Evolutionary conservation across 2,888 invertebrate species (phyloP).

Genomic region (Cryptocephalus moraei): DNA sequence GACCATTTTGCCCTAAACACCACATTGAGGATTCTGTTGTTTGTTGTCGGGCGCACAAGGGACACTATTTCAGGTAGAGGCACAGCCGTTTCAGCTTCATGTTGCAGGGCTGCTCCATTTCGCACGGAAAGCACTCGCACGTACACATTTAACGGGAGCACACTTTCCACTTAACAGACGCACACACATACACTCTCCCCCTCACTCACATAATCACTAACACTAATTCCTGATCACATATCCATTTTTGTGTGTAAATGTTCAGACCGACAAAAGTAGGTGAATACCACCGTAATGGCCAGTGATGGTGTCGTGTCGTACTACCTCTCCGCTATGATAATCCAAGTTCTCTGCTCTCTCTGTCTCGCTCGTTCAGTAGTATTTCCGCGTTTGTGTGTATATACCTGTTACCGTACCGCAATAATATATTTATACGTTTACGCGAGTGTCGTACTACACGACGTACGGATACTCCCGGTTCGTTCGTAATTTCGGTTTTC

Average conservation of each 20-base stretch:
- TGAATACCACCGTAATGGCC: neutral
- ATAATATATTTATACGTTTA: no score
- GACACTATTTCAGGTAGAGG: constrained; percentile 34
- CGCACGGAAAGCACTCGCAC: neutral
- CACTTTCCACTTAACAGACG: neutral
- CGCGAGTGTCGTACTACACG: no score
- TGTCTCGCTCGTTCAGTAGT: no score
- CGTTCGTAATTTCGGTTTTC: no score
- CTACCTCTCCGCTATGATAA: neutral
- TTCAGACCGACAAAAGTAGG: neutral
- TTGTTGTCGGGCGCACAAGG: constrained; percentile 37
- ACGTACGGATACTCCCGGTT: no score
- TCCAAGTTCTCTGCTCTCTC: no score
- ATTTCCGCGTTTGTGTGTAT: no score
- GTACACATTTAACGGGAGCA: neutral
- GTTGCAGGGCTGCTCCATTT: constrained; percentile 3
- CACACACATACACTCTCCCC: no score
- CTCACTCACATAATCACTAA: no score
- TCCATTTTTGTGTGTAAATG: no score
- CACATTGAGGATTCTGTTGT: constrained; percentile 72
- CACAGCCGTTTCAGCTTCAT: constrained; percentile 33
- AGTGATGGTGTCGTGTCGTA: neutral
- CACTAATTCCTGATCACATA: no score
- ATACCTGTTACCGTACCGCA: no score
- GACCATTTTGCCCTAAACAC: constrained; percentile 97